phyloP scores from a whole-genome alignment of 1,140 invertebrate species.

The Belonocnema kinseyi region DNA sequence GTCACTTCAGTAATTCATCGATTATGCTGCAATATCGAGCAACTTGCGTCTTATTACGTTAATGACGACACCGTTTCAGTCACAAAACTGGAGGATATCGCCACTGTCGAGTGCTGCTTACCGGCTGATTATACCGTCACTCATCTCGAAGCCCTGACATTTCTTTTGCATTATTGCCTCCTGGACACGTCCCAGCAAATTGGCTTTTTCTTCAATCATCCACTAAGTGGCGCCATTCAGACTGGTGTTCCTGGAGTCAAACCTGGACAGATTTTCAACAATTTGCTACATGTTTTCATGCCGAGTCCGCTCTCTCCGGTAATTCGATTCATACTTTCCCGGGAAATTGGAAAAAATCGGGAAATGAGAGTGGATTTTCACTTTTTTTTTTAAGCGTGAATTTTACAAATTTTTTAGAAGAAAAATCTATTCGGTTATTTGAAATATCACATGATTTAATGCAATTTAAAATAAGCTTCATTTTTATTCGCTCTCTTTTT shows the following conservation, averaged over 20 bases:
- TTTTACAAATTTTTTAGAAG: too few species aligned
- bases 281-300: conserved; percentile 87
- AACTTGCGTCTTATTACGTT: conserved; percentile 76
- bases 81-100: conserved; percentile 65
- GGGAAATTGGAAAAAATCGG: too few species aligned
- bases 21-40: conserved; percentile 89
- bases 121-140: conserved; percentile 89
- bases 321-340: conserved; percentile 39
- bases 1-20: conserved; percentile 88
- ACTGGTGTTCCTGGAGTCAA: conserved; percentile 76
- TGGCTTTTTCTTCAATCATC: conserved; percentile 79
- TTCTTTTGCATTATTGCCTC: conserved; percentile 90
- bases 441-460: too few species aligned
- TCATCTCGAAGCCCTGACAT: conserved; percentile 88
- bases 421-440: too few species aligned
- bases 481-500: too few species aligned
- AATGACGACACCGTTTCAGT: conserved; percentile 55
- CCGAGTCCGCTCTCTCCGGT: conserved; percentile 75
- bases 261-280: conserved; percentile 86
- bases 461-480: too few species aligned
- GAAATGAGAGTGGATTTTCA: too few species aligned
- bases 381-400: too few species aligned
- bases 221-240: conserved; percentile 72
- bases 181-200: conserved; percentile 83
- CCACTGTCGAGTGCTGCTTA: conserved; percentile 69